Percentiles rank a stretch among this genome's conserved stretches.
Conservation (phyloP, 1,140 invertebrate genomes). For the Araneus ventricosus region DNA sequence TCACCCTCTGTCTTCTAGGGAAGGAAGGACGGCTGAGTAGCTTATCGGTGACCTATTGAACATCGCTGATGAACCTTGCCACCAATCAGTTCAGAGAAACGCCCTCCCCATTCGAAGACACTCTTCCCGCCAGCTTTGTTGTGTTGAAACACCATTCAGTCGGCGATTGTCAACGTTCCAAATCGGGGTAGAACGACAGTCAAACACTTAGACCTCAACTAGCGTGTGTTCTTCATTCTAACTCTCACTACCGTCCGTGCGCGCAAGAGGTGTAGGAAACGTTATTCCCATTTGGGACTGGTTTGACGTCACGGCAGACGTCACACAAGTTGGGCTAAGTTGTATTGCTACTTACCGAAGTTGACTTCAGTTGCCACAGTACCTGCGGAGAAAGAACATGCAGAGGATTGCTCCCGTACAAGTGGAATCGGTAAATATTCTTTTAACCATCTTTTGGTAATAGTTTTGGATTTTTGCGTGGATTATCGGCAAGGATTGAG, state of each 20-base stretch:
- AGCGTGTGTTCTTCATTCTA: not conserved
- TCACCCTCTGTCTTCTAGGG: not conserved
- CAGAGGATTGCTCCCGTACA: conserved; percentile 55
- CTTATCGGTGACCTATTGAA: conserved; percentile 5
- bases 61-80: not conserved
- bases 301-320: conserved; percentile 66
- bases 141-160: not conserved
- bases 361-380: conserved; percentile 55
- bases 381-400: conserved; percentile 42
- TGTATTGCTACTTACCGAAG: conserved; percentile 59
- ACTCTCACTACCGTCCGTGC: conserved; percentile 55
- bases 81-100: conserved; percentile 15
- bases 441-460: not conserved
- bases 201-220: conserved; percentile 2
- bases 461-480: not conserved
- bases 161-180: conserved; percentile 2
- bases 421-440: conserved; percentile 58
- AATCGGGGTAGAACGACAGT: not conserved
- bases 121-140: not conserved
- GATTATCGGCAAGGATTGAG: not conserved
- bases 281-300: conserved; percentile 71
- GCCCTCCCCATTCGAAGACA: not conserved
- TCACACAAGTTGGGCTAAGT: conserved; percentile 58
- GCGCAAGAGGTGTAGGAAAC: conserved; percentile 49
- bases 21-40: not conserved